Base-by-base conservation (phyloP, 1,140 invertebrate species). In the Aporrectodea caliginosa region DNA sequence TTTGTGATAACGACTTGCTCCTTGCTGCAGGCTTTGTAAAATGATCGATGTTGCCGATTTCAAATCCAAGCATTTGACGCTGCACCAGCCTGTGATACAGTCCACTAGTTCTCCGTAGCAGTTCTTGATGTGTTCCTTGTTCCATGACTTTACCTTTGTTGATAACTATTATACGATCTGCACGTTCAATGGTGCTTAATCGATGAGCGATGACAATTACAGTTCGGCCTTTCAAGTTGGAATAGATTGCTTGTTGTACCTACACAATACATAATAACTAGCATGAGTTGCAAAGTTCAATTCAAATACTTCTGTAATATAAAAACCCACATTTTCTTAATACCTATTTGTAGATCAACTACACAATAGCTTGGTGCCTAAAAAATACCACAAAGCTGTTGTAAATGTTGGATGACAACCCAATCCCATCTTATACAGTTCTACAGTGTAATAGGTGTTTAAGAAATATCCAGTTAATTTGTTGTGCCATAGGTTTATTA, bases 131-230 rank as follows among this genome's bases (percentile, higher is more conserved):
- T 2, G 72, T 76, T 14, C 83, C 83, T 22, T 58, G 32, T 77
- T 84, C 78, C 29, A 81, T 68, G 0, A 84, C 68, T 69, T 80
- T 30, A 0, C 83, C 83, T n/a, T 84, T 78, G 34, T 83, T 73
- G 68, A 84, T 73, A 69, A 84, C 79, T 34, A 82, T 74, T 14
- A 84, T 83, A 0, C 71, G 69, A 79, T 84, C 78, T 1, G 81
- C 80, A 76, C 74, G 33, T 83, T 92, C 88, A 68, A 94, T 91
- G 0, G 93, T 93, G 0, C 92, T 91, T 2, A 94, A 88, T 12
- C 94, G 90, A 87, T 95, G 93, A 0, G 93, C 93, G 75, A 95
- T 93, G 27, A 93, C 92, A 35, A 95, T 91, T 80, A 92, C 93
- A 1, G 93, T 94, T 35, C 88, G 81, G 32, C 87, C 88, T 81